phyloP scores from a whole-genome alignment of 2,113 vertebrate genomes.

The Bubo bubo region DNA sequence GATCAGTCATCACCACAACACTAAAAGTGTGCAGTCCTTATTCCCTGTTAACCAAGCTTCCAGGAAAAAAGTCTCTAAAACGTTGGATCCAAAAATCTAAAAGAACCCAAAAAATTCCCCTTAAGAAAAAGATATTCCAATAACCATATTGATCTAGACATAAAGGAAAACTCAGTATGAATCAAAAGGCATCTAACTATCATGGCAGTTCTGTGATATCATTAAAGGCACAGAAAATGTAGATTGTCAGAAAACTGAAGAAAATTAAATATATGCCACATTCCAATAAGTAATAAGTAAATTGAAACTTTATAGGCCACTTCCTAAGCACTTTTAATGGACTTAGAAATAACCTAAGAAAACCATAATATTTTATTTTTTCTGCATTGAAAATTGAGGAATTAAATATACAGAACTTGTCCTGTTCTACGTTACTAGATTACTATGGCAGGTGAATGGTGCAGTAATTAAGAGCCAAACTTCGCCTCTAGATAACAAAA shows the following conservation, averaged over 20 bases:
- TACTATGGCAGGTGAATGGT: background rate
- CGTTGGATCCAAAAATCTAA: background rate
- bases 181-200: background rate
- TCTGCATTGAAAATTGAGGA: background rate
- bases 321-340: background rate
- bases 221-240: background rate
- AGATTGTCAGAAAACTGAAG: background rate
- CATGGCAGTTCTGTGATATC: background rate
- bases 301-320: background rate
- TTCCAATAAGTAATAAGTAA: background rate
- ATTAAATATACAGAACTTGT: background rate
- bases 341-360: background rate
- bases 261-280: background rate
- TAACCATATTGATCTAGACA: background rate
- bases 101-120: background rate
- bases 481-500: background rate
- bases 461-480: background rate
- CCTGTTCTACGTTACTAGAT: background rate
- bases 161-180: background rate
- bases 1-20: background rate
- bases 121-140: background rate
- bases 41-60: background rate
- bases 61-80: background rate
- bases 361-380: background rate
- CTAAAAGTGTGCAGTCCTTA: background rate